Evolutionary conservation across 2,888 invertebrate species (phyloP), one percentile per base, ranked within the genome.

Genomic region (Heliconius ethilla): DNA sequence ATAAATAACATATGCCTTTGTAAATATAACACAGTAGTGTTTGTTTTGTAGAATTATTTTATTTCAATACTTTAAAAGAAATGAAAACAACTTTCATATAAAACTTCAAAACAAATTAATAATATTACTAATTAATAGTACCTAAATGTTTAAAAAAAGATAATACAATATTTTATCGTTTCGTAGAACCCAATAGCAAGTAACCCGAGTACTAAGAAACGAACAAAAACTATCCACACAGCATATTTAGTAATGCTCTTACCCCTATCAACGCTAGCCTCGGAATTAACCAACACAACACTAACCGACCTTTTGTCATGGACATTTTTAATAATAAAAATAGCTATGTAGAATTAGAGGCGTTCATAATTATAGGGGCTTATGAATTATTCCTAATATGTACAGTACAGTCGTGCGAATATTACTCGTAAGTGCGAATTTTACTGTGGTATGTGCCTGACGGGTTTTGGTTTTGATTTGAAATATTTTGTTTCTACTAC

Each of bases 351-450:
- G 66, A 73, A 77, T 73, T 70, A 77, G 72, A 67, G 29, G 51
- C 37, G 51, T 69, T 75, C 69, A 70, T 80, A 78, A 78, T 77
- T 80, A 80, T 80, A 80, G 77, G 80, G 80, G 80, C 72, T 72
- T 59, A 63, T 59, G 62, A 40, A 62, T 63, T 73, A 59, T 62
- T 62, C 59, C 59, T 62, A 25, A 40, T 67, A 13, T 40, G 9
- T n/a, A 67, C 40, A 40, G 9, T n/a, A 67, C 40, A 40, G 9
- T n/a, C 15, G 15, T 11, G 40, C 40, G 11, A 40, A n/a, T 25
- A 6, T 29, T 22, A n/a, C 59, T n/a, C 65, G 18, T 4, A 65
- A 65, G 29, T 29, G 27, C 27, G 15, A 15, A 15, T 29, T 2
- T 27, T 5, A 22, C 55, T 55, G 18, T 22, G 55, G 22, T 55